phyloP scores from a whole-genome alignment of 2,797 vertebrate species.

The Chloroceryle amazona region DNA sequence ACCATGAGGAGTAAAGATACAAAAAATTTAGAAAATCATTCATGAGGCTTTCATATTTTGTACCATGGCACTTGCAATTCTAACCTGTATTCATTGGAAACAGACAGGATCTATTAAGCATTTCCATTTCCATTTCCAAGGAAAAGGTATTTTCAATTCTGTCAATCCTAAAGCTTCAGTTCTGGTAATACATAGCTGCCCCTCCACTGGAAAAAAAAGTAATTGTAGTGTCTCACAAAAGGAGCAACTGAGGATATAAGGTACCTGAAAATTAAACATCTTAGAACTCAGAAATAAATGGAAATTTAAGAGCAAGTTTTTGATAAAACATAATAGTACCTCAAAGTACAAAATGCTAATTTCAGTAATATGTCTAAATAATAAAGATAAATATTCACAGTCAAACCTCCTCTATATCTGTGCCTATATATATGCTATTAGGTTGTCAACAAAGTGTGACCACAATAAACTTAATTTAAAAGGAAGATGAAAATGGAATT shows the following conservation, averaged over 20 bases:
- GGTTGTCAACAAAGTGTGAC: not conserved
- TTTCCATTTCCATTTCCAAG: not conserved
- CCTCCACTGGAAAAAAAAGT: not conserved
- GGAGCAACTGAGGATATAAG: not conserved
- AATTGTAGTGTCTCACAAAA: not conserved
- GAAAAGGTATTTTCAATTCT: not conserved
- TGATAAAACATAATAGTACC: not conserved
- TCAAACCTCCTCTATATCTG: not conserved
- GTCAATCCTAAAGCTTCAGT: not conserved
- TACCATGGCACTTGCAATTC: not conserved
- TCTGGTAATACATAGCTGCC: not conserved
- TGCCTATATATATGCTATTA: rapidly evolving
- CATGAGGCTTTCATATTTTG: not conserved
- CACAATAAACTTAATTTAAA: not conserved
- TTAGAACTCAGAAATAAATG: not conserved
- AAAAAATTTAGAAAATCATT: not conserved
- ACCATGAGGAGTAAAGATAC: not conserved
- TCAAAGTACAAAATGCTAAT: not conserved
- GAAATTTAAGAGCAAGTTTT: not conserved
- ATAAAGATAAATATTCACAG: not conserved
- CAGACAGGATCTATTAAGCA: not conserved
- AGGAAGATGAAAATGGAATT: not conserved
- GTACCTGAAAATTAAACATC: not conserved
- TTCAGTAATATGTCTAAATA: not conserved
- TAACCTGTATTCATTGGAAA: not conserved